Base-by-base conservation (phyloP, 2,888 invertebrate species). In the Diaperis boleti region DNA sequence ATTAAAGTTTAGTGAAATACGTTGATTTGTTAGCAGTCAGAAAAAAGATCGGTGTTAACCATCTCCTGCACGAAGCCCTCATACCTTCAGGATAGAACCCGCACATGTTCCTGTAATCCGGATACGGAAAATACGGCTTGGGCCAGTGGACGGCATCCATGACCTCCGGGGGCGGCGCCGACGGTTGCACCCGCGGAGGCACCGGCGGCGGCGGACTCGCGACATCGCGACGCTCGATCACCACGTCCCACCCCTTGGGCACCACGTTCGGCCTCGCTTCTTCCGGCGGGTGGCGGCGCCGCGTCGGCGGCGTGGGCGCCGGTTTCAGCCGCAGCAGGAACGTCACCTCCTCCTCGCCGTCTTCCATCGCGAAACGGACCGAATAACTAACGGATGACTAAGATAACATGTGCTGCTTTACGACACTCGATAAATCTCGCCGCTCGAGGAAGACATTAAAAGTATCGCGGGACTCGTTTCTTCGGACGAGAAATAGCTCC, bases 271-370 rank as follows among this genome's bases (percentile, higher is more conserved):
- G 59, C 56, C 65, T 67, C 35, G 65, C 63, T 35, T 72, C 71
- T 2, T 67, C 66, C 47, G 66, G 71, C 42, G 70, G 66, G 13
- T 74, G 72, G 37, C 73, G 72, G 7, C 78, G 74, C 10, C 79
- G 71, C 14, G 69, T 65, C 1, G 80, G 79, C 1, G 80, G 80
- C 15, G 80, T 77, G 10, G 80, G 79, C 2, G 81, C 71, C 10
- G 81, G 81, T 57, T 77, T 78, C 47, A 81, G 68, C 26, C 79
- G 75, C 41, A 82, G 62, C 18, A 81, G 69, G 68, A 82, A 81
- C 5, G 80, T 79, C 18, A 82, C 79, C 69, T 80, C 81, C 59
- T 81, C 80, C 59, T 79, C 78, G 20, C 59, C 68, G n/a, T 62
- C 65, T 11, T 41, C 44, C 64, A 64, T 52, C 33, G 11, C 31